phyloP scores from a whole-genome alignment of 2,113 vertebrate species.

The Chaetodon trifascialis region DNA sequence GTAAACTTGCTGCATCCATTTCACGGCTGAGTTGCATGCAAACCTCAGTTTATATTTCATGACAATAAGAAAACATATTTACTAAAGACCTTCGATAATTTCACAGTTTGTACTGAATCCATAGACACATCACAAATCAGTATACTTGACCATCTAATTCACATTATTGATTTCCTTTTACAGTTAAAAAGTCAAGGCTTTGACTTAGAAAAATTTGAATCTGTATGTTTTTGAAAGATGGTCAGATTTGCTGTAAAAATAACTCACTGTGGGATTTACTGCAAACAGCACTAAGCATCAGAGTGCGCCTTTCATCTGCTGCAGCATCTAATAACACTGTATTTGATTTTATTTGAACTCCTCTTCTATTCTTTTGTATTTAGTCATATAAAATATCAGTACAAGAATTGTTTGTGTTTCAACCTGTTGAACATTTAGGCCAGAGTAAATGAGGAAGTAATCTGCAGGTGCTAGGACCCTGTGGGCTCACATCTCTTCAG shows the following conservation, averaged over 20 bases:
- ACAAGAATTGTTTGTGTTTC: conserved; percentile 10
- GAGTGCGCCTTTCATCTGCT: not conserved
- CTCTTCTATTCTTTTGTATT: not conserved
- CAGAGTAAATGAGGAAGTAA: conserved; percentile 3
- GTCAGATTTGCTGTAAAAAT: not conserved
- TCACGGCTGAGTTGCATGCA: not conserved
- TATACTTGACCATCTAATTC: not conserved
- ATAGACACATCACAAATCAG: not conserved
- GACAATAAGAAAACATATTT: not conserved
- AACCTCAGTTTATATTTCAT: not conserved
- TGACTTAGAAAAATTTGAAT: not conserved
- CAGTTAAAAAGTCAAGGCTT: not conserved
- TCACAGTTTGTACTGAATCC: not conserved
- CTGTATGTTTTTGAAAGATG: not conserved
- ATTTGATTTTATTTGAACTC: not conserved
- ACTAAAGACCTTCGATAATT: not conserved
- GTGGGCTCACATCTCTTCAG: conserved; percentile 9
- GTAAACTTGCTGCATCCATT: not conserved
- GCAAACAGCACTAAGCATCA: not conserved
- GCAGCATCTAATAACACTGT: not conserved
- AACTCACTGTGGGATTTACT: not conserved
- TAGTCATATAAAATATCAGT: not conserved
- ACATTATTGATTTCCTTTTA: not conserved
- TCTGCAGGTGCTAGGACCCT: not conserved
- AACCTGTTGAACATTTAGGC: conserved; percentile 61